Base-by-base conservation (phyloP, 2,888 invertebrate genomes). In the Drosophila kambysellisi region DNA sequence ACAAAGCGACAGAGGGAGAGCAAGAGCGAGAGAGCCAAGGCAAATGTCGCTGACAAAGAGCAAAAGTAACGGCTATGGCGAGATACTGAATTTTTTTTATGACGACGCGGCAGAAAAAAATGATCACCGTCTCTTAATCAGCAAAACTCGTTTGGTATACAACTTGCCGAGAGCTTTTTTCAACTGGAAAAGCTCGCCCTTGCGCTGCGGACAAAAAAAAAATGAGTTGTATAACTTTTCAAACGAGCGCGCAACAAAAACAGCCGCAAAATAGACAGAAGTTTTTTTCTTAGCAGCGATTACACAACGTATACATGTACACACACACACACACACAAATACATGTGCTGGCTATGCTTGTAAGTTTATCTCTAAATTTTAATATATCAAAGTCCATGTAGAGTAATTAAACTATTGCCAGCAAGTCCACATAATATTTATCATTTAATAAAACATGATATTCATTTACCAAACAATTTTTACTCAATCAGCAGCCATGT, bases 141-240 rank as follows among this genome's bases (percentile, higher is more conserved):
- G 73, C 79, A 30, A 79, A 84, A 84, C 84, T 77, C 74, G 84
- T 84, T 84, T 83, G 68, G 35, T 65, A 25, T 20, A 33, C 54
- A 74, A 58, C 80, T 69, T 35, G 37, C 29, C 12, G 17, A 54
- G 11, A 77, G 77, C 77, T 78, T 78, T 77, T 50, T 60, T 50
- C 25, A n/a, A 32, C 89, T 88, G 90, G 89, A 90, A 83, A 90
- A 86, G 89, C 90, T 86, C 46, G 35, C 33, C 50, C 29, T 17
- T 33, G 25, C 30, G 37, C 35, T 6, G 25, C 11, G 43, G 43
- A 29, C 46, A 48, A 52, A 11, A 53, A 32, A 2, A n/a, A 32
- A 53, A 17, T 8, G 8, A 6, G 51, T 32, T 53, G 59, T 25
- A 39, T 15, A 64, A 46, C 33, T 53, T 61, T 64, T 54, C 30